phyloP scores from a whole-genome alignment of 2,888 invertebrate genomes.

The Epinotia bilunana region DNA sequence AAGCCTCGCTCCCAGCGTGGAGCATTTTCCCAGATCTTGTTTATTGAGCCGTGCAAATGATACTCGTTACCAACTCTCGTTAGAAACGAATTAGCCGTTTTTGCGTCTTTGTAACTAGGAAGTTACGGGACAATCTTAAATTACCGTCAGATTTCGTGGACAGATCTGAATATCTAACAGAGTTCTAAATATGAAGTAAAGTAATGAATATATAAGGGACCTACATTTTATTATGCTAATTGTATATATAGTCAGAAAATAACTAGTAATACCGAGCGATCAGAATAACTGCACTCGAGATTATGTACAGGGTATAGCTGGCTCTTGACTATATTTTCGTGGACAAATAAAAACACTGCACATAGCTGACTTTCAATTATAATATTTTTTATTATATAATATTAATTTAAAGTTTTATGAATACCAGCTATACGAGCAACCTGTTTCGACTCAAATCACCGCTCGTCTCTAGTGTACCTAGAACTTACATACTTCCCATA shows the following conservation, averaged over 20 bases:
- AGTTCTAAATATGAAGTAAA: background rate
- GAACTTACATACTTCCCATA: background rate
- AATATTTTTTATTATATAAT: too few relatives aligned
- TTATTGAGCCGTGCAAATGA: constrained; percentile 36
- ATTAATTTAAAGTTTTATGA: too few relatives aligned
- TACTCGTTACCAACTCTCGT: constrained; percentile 42
- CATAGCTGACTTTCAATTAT: too few relatives aligned
- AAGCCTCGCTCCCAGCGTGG: background rate
- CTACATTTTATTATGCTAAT: background rate
- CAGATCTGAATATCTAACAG: background rate
- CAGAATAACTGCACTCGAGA: background rate
- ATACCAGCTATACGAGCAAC: too few relatives aligned
- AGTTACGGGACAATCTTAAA: constrained; percentile 30
- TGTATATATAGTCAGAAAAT: background rate
- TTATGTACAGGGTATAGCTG: too few relatives aligned
- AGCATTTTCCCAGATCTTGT: constrained; percentile 29
- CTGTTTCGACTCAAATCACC: too few relatives aligned
- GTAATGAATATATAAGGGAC: background rate
- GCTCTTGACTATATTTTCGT: too few relatives aligned
- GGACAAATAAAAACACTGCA: too few relatives aligned
- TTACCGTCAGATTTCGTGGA: background rate
- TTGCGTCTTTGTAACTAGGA: constrained; percentile 34
- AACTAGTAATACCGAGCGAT: background rate
- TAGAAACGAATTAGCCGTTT: constrained; percentile 42
- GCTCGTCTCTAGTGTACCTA: too few relatives aligned